phyloP scores from a whole-genome alignment of 1,140 invertebrate species.

The Neodiprion virginianus region DNA sequence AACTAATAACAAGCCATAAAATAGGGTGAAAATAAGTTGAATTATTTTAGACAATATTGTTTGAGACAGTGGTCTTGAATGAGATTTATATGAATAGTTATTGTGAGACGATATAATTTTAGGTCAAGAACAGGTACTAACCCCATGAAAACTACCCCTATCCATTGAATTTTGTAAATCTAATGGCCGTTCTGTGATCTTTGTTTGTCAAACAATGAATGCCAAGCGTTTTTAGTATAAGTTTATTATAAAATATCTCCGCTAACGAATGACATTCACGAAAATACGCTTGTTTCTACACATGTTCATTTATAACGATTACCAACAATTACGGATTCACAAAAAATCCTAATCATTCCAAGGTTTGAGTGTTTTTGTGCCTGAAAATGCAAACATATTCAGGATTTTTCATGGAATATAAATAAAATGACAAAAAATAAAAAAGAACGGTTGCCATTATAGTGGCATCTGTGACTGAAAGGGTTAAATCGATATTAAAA shows the following conservation, averaged over 20 bases:
- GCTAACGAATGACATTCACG: background rate
- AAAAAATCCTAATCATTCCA: background rate
- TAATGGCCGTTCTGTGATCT: background rate
- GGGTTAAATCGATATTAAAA: no score
- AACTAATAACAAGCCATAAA: conserved; percentile 14
- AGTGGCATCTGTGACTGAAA: no score
- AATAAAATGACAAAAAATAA: no score
- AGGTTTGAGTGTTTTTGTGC: background rate
- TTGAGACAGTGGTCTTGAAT: background rate
- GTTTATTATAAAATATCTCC: background rate
- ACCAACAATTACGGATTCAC: conserved; percentile 15
- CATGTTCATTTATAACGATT: background rate
- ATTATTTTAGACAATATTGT: background rate
- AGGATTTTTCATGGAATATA: no score
- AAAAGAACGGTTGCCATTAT: no score
- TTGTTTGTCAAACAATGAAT: background rate
- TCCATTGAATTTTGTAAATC: background rate
- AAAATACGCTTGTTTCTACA: background rate
- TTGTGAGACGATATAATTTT: background rate
- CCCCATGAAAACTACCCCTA: background rate
- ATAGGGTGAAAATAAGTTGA: conserved; percentile 18
- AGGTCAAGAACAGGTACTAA: background rate
- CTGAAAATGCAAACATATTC: no score
- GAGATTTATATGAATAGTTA: background rate
- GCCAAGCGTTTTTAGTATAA: no score